Evolutionary conservation across 2,888 invertebrate species (phyloP), one percentile per base, ranked within the genome.

Genomic region (Caprella mutica): DNA sequence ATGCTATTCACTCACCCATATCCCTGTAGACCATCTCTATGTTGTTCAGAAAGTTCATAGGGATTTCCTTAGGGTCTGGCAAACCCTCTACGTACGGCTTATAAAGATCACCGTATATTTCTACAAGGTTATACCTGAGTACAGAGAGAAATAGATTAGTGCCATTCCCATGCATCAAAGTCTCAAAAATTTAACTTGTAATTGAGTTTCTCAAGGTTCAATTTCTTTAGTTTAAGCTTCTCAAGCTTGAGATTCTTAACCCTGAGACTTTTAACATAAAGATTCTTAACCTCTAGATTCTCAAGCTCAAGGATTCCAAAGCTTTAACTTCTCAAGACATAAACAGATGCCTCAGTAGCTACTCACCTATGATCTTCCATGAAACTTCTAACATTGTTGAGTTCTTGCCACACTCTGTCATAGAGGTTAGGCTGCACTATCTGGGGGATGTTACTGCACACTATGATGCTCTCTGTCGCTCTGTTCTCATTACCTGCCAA

Each of bases 341-440:
- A n/a, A n/a, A n/a, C n/a, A n/a, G n/a, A n/a, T n/a, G n/a, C n/a
- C n/a, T n/a, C n/a, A n/a, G n/a, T n/a, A n/a, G n/a, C n/a, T n/a
- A n/a, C n/a, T n/a, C n/a, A n/a, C n/a, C 86, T 80, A 72, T 91
- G 88, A 68, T 88, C 85, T 1, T 78, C 74, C 5, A 94, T 74
- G 71, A 90, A 93, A 1, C 75, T 4, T 17, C 62, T 39, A n/a
- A 60, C 61, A 26, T 59, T 39, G 6, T 21, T 40, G 5, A 58
- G 55, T 12, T 62, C 46, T 3, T 44, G 48, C 21, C 56, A 23
- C 29, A 65, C 58, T 24, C 52, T 43, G 8, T 29, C 23, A 43
- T 65, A 59, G 14, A 55, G 56, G 27, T 52, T 38, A 26, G 46
- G 35, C 8, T 40, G 38, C 29, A 52, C 54, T 2, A 29, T 54